Conservation (phyloP, 2,113 vertebrate species). For the Prinia subflava region DNA sequence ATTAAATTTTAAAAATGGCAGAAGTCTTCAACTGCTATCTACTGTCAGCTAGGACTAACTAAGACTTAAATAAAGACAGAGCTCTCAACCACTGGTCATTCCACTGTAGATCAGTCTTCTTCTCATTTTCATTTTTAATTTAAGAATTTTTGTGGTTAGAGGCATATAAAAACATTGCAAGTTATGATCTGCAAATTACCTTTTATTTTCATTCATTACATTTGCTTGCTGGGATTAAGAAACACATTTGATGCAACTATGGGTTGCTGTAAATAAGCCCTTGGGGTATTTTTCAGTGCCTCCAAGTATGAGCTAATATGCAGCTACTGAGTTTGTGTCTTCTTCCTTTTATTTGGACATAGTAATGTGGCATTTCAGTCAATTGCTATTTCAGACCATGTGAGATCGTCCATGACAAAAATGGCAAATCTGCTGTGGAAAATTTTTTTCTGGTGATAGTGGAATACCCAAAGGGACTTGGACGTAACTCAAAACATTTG, state of each 20-base stretch:
- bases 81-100: not conserved
- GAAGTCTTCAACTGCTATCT: not conserved
- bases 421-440: not conserved
- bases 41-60: not conserved
- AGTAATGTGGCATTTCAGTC: not conserved
- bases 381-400: not conserved
- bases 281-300: not conserved
- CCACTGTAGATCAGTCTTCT: not conserved
- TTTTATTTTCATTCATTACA: not conserved
- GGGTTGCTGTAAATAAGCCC: not conserved
- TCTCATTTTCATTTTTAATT: not conserved
- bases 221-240: not conserved
- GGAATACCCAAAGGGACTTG: not conserved
- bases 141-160: not conserved
- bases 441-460: not conserved
- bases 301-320: not conserved
- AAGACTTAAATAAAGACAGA: not conserved
- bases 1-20: not conserved
- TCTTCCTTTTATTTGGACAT: not conserved
- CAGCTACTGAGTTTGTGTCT: not conserved
- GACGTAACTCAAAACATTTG: not conserved
- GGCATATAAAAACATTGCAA: not conserved
- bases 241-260: not conserved
- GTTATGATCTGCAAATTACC: not conserved
- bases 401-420: not conserved